These are phyloP conservation scores for Agrochola lota DNA, from an alignment of 2,888 invertebrate species.

Conservation along the genomic window DNA sequence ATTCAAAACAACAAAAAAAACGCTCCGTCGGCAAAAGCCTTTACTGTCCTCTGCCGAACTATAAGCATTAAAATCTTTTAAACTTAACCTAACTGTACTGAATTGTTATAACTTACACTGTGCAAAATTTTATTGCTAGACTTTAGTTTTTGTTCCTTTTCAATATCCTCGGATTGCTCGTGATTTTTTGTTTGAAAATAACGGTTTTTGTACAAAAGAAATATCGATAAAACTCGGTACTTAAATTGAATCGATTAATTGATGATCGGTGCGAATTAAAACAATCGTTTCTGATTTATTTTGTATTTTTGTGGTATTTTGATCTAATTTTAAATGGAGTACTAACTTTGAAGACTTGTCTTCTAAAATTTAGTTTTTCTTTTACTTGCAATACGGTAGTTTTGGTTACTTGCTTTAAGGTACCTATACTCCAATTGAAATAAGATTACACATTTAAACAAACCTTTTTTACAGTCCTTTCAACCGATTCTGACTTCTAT, in stretches of 20 bases:
- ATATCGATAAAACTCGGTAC: conserved; percentile 19
- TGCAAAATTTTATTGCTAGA: conserved; percentile 66
- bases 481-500: no score
- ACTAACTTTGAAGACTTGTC: no score
- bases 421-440: no score
- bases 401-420: not conserved
- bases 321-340: conserved; percentile 20
- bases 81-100: conserved; percentile 69
- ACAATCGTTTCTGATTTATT: conserved; percentile 45
- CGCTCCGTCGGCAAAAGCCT: conserved; percentile 42
- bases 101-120: conserved; percentile 62
- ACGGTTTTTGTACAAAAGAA: conserved; percentile 45
- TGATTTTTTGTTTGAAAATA: conserved; percentile 41
- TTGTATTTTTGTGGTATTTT: conserved; percentile 3
- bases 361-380: not conserved
- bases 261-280: conserved; percentile 44
- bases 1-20: conserved; percentile 13
- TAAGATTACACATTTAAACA: no score
- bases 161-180: conserved; percentile 36
- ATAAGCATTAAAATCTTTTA: conserved; percentile 55
- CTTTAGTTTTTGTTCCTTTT: conserved; percentile 46
- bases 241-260: conserved; percentile 44
- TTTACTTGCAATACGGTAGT: not conserved
- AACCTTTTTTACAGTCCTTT: no score
- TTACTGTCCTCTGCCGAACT: conserved; percentile 39